Percentiles rank a stretch among this genome's conserved stretches.
phyloP scores from a whole-genome alignment of 2,113 vertebrate genomes.

The Cepphus grylle region DNA sequence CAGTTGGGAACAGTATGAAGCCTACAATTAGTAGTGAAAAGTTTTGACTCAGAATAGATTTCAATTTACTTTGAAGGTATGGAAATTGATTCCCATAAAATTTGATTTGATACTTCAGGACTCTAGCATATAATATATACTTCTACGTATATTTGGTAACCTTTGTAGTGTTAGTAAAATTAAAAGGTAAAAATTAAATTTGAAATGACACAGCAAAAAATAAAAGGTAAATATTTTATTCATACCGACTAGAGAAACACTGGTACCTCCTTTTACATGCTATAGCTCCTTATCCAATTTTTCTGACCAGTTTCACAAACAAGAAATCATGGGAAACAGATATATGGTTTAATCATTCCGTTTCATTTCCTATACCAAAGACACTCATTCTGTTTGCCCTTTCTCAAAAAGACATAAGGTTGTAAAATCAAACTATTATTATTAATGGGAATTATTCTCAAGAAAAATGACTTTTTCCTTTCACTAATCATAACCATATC shows the following conservation, averaged over 20 bases:
- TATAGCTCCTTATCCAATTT: neutral
- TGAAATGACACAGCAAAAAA: neutral
- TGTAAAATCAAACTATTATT: neutral
- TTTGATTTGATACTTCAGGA: neutral
- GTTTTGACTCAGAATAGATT: neutral
- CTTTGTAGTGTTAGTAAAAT: neutral
- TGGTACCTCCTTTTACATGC: neutral
- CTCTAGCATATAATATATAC: neutral
- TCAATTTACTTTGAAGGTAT: neutral
- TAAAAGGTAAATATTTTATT: neutral
- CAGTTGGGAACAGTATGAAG: neutral
- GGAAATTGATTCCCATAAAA: neutral
- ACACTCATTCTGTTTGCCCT: neutral
- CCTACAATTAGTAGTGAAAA: neutral
- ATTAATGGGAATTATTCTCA: neutral
- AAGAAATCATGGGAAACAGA: neutral
- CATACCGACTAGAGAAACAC: neutral
- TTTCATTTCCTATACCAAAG: neutral
- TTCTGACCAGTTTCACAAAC: neutral
- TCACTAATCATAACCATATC: neutral
- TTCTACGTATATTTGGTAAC: neutral
- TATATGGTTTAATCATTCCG: neutral
- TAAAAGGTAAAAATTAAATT: neutral
- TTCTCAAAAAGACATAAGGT: neutral
- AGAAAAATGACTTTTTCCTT: neutral